Evolutionary conservation across 2,797 vertebrate species (phyloP).

Genomic region (Centropyge bicolor): DNA sequence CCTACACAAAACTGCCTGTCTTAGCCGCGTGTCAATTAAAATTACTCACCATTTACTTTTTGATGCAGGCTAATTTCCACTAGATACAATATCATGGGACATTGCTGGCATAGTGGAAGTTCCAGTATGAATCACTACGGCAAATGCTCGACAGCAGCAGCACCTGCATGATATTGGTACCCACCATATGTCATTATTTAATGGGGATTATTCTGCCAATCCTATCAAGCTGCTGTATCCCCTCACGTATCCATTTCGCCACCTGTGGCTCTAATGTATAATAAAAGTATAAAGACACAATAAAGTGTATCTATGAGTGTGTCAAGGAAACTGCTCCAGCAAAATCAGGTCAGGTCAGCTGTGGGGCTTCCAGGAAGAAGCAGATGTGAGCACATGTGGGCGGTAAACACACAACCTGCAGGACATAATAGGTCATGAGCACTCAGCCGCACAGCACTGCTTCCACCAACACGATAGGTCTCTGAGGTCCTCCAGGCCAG

Average conservation of each 20-base stretch:
- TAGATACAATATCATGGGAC: background rate
- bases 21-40: background rate
- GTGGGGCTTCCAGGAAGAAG: constrained; percentile 63
- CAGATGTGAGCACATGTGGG: constrained; percentile 82
- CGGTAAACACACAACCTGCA: constrained; percentile 69
- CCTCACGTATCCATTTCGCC: background rate
- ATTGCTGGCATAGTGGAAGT: background rate
- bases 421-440: constrained; percentile 50
- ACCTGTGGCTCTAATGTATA: background rate
- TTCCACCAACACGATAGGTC: constrained; percentile 36
- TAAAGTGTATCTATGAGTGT: constrained; percentile 52
- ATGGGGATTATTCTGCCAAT: background rate
- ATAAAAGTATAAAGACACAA: constrained; percentile 60
- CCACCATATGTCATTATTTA: background rate
- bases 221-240: background rate
- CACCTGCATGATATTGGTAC: background rate
- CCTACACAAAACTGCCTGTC: background rate
- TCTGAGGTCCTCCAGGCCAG: constrained; percentile 23
- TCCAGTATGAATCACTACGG: background rate
- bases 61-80: background rate
- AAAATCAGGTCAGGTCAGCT: constrained; percentile 71
- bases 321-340: constrained; percentile 32
- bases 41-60: background rate
- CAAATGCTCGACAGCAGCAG: background rate
- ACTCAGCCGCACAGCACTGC: constrained; percentile 31